A percentile compares a stretch with the other conserved stretches of the same genome.
These are phyloP conservation scores for Lontra canadensis DNA, from an alignment of 2,113 vertebrate genomes.

Conservation along the genomic window DNA sequence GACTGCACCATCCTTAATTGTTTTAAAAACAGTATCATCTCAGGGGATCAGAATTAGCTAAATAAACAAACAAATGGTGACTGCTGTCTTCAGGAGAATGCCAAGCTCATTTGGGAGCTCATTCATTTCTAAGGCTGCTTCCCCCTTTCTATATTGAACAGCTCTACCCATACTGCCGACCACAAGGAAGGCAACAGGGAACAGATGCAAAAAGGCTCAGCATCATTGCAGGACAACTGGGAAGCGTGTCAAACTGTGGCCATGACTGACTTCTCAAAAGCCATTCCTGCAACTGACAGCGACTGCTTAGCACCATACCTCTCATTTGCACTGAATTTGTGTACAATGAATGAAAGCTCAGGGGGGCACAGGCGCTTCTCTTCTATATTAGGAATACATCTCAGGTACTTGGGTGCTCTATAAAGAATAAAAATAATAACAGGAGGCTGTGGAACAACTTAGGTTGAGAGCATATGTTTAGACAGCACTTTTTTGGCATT, in stretches of 20 bases:
- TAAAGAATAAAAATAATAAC: constrained; percentile 35
- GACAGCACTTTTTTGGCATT: constrained; percentile 1
- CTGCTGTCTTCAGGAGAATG: neutral
- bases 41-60: neutral
- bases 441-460: neutral
- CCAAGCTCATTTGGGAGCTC: neutral
- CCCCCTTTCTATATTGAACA: neutral
- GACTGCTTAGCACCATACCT: neutral
- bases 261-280: neutral
- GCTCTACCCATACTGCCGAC: neutral
- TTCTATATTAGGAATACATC: neutral
- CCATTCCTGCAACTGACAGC: neutral
- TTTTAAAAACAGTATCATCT: neutral
- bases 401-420: neutral
- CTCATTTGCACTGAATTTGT: neutral
- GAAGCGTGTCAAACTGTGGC: neutral
- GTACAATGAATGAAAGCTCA: neutral
- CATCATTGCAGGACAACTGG: neutral
- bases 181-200: neutral
- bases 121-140: neutral
- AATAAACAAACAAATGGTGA: neutral
- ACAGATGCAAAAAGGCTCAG: neutral
- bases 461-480: neutral
- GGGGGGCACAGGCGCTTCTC: neutral
- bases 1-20: neutral